These are phyloP conservation scores for Laticauda laticaudata DNA, from an alignment of 2,113 vertebrate genomes.

Conservation along the genomic window DNA sequence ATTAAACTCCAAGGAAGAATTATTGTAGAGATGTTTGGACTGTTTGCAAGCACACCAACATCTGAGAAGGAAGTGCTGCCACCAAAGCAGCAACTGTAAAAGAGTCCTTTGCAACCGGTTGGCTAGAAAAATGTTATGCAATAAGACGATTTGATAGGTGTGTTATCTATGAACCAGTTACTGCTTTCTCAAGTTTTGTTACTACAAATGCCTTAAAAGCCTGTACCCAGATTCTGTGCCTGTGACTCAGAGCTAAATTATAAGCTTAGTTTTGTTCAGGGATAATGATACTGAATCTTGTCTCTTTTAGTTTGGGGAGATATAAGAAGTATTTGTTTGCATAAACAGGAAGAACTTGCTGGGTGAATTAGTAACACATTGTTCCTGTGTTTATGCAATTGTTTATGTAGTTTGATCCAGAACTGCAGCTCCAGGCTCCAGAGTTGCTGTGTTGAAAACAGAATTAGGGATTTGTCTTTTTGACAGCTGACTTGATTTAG, in stretches of 20 bases:
- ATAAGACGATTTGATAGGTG: not conserved
- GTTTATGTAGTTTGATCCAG: not conserved
- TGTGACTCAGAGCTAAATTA: not conserved
- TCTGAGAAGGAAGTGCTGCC: not conserved
- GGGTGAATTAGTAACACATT: not conserved
- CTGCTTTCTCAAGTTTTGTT: not conserved
- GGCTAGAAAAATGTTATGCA: not conserved
- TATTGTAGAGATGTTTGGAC: not conserved
- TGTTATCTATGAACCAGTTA: not conserved
- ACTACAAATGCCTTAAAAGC: not conserved
- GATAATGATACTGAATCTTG: not conserved
- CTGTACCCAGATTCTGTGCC: not conserved
- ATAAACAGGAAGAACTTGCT: not conserved
- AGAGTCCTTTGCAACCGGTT: not conserved
- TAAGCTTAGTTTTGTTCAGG: not conserved
- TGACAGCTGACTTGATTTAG: not conserved
- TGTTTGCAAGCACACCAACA: not conserved
- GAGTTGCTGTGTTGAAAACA: not conserved
- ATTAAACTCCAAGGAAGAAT: not conserved
- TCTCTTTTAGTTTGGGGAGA: not conserved
- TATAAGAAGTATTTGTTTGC: not conserved
- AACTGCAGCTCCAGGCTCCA: not conserved
- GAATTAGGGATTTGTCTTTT: not conserved
- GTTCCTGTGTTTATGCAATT: not conserved
- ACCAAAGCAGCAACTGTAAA: too few species aligned